Evolutionary conservation across 1,140 invertebrate genomes (phyloP).

Genomic region (Musca vetustissima): DNA sequence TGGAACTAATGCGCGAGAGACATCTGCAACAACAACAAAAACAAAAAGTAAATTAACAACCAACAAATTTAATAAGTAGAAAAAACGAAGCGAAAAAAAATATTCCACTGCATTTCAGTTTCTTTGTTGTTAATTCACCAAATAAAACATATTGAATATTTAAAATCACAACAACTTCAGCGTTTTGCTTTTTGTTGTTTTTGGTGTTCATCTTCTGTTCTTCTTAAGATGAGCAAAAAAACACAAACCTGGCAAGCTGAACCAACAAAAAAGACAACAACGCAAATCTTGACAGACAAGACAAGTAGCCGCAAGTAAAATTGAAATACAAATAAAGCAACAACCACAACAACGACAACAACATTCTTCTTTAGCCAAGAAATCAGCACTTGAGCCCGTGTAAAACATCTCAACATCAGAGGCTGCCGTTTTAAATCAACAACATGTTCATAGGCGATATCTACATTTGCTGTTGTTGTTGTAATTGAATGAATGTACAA

Average conservation of each 20-base stretch:
- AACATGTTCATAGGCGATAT: slow-evolving; percentile 1
- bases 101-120: background rate
- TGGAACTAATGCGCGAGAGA: slow-evolving; percentile 1
- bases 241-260: background rate
- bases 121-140: background rate
- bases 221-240: background rate
- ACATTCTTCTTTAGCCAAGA: background rate
- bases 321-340: slow-evolving; percentile 6
- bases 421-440: background rate
- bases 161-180: background rate
- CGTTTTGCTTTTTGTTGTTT: background rate
- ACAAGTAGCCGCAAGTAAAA: slow-evolving; percentile 4
- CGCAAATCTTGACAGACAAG: slow-evolving; percentile 10
- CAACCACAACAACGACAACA: no score
- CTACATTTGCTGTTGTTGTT: background rate
- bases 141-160: background rate
- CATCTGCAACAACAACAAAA: background rate
- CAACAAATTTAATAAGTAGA: background rate
- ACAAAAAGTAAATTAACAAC: slow-evolving; percentile 6
- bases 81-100: slow-evolving; percentile 9
- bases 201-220: background rate
- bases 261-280: background rate
- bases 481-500: background rate
- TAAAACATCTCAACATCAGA: no score
- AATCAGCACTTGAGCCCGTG: no score